Evolutionary conservation across 2,888 invertebrate species (phyloP).

Genomic region (Biston betularia): DNA sequence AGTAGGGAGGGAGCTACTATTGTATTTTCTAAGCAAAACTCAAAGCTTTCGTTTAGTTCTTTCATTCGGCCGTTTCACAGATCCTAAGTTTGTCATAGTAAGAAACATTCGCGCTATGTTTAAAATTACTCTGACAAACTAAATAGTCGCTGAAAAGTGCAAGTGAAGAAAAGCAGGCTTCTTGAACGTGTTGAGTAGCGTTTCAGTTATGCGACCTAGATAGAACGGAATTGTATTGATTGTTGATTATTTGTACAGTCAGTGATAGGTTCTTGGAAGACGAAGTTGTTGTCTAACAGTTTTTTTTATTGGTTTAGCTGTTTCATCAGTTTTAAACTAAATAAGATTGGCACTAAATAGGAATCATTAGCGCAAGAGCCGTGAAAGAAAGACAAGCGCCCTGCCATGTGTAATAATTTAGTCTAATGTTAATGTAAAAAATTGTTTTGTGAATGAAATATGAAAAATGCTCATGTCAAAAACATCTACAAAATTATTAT

Average conservation of each 20-base stretch:
- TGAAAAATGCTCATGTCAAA: too few species aligned
- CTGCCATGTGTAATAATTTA: too few species aligned
- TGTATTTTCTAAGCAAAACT: not conserved
- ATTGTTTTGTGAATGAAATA: too few species aligned
- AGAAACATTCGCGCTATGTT: not conserved
- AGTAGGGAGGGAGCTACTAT: not conserved
- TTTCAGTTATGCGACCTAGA: constrained; percentile 48
- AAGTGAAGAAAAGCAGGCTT: constrained; percentile 16
- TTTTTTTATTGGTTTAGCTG: not conserved
- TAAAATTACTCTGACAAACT: constrained; percentile 11
- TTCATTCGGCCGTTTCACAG: not conserved
- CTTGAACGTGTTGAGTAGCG: constrained; percentile 30
- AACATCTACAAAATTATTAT: too few species aligned
- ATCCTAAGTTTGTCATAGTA: not conserved
- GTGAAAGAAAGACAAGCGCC: too few species aligned
- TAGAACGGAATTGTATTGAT: constrained; percentile 30
- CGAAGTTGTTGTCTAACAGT: not conserved
- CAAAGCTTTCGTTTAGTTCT: not conserved
- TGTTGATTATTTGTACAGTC: constrained; percentile 9
- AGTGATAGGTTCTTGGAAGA: constrained; percentile 12
- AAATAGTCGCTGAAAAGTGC: constrained; percentile 25
- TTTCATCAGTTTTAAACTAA: not conserved
- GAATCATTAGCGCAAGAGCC: too few species aligned
- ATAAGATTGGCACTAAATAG: too few species aligned
- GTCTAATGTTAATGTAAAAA: too few species aligned